These are phyloP conservation scores for Clarias pachynema DNA, from an alignment of 2,797 vertebrate species.

Conservation along the genomic window DNA sequence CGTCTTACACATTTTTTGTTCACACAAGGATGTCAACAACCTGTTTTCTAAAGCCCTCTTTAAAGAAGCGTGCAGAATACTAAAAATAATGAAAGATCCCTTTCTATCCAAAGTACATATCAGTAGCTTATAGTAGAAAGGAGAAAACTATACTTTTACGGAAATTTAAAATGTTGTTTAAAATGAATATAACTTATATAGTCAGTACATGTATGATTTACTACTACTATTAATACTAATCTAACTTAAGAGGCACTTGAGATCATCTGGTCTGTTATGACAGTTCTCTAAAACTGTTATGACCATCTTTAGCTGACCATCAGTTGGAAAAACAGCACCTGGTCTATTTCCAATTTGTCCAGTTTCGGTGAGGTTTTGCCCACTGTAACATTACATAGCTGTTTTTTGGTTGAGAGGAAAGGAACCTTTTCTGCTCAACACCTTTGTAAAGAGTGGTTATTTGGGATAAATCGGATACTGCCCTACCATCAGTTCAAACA, in stretches of 20 bases:
- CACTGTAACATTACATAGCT: neutral
- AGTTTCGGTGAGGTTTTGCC: neutral
- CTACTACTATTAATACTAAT: neutral
- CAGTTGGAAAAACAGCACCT: neutral
- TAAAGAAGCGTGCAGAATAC: neutral
- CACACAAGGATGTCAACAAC: constrained; percentile 9
- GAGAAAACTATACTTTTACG: neutral
- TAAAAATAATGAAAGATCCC: neutral
- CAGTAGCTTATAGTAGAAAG: neutral
- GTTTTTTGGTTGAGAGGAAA: neutral
- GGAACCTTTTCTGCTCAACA: neutral
- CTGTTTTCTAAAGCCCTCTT: neutral
- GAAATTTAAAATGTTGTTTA: neutral
- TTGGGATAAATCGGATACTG: neutral
- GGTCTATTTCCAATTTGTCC: neutral
- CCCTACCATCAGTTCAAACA: neutral
- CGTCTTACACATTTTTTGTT: constrained; percentile 47
- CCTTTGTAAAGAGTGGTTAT: neutral
- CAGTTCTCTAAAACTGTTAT: constrained; percentile 2
- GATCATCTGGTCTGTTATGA: constrained; percentile 11
- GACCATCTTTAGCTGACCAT: constrained; percentile 23
- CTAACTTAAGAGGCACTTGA: constrained; percentile 25
- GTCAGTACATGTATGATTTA: constrained; percentile 7
- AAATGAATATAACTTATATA: neutral
- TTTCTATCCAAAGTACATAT: neutral